A percentile compares a stretch with the other conserved stretches of the same genome.
Conservation (phyloP, 2,113 vertebrate genomes). For the Taurulus bubalis region DNA sequence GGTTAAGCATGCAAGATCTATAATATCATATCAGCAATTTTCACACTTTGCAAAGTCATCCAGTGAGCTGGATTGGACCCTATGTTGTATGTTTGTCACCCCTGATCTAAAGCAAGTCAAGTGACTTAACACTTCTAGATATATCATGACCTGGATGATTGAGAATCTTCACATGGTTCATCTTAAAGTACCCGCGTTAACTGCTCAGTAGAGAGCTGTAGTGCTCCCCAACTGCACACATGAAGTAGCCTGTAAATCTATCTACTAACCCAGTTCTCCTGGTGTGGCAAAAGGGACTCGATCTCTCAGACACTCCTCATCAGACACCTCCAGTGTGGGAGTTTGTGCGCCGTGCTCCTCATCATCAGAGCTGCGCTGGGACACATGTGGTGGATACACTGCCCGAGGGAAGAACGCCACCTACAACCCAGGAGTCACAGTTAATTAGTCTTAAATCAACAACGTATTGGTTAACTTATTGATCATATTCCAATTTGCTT, state of each 20-base stretch:
- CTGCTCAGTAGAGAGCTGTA: neutral
- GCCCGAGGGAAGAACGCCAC: constrained; percentile 76
- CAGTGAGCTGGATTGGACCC: neutral
- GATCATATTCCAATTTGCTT: neutral
- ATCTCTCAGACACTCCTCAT: constrained; percentile 92
- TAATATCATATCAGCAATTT: neutral
- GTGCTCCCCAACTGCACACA: neutral
- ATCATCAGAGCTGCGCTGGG: constrained; percentile 94
- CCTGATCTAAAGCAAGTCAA: constrained; percentile 4
- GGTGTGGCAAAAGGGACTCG: constrained; percentile 85
- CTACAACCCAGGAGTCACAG: constrained; percentile 55
- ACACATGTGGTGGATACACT: constrained; percentile 83
- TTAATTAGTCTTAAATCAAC: neutral
- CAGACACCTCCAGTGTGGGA: constrained; percentile 94
- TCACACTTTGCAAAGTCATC: neutral
- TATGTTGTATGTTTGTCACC: neutral
- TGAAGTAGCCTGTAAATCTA: neutral
- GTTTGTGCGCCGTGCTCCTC: constrained; percentile 92
- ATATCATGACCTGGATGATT: constrained; percentile 27
- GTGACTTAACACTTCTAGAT: constrained; percentile 28
- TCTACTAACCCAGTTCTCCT: constrained; percentile 87
- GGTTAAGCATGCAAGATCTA: neutral
- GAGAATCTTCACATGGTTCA: constrained; percentile 20
- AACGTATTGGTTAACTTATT: neutral
- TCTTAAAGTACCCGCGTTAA: constrained; percentile 35